Conservation (phyloP, 2,113 vertebrate species). For the Sigmodon hispidus region DNA sequence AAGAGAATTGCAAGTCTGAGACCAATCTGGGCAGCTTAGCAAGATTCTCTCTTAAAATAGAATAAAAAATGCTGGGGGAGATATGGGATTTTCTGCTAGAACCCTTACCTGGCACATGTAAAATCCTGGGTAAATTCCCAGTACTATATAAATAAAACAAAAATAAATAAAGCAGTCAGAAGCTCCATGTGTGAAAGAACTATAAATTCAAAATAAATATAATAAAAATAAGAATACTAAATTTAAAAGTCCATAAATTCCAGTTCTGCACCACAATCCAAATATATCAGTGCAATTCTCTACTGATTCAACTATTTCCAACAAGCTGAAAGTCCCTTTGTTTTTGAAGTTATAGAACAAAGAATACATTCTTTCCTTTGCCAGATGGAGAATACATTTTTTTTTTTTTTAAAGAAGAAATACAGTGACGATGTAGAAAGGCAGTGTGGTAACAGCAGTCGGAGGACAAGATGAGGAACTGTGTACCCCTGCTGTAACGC, state of each 20-base stretch:
- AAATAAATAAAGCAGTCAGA: background rate
- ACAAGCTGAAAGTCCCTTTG: background rate
- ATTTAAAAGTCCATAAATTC: background rate
- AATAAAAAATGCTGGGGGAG: too few species aligned
- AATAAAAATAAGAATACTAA: slow-evolving; percentile 14
- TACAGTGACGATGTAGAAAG: slow-evolving; percentile 5
- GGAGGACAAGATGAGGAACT: slow-evolving; percentile 19
- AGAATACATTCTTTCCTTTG: slow-evolving; percentile 41
- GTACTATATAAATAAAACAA: background rate
- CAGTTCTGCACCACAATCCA: background rate
- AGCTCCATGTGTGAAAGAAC: background rate
- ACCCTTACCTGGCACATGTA: background rate
- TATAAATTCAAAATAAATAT: slow-evolving; percentile 9
- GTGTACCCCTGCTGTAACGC: slow-evolving; percentile 33
- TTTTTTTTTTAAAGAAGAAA: background rate
- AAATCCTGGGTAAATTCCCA: background rate
- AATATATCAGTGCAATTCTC: background rate
- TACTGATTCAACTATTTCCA: background rate
- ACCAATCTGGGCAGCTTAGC: background rate
- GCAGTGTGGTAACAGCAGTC: slow-evolving; percentile 57
- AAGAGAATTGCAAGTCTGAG: background rate
- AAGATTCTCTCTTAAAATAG: background rate
- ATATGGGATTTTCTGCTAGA: background rate
- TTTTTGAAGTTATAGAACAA: slow-evolving; percentile 40
- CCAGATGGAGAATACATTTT: slow-evolving; percentile 49